Evolutionary conservation across 2,888 invertebrate species (phyloP), one percentile per base, ranked within the genome.

Genomic region (Ceratothoa steindachneri): DNA sequence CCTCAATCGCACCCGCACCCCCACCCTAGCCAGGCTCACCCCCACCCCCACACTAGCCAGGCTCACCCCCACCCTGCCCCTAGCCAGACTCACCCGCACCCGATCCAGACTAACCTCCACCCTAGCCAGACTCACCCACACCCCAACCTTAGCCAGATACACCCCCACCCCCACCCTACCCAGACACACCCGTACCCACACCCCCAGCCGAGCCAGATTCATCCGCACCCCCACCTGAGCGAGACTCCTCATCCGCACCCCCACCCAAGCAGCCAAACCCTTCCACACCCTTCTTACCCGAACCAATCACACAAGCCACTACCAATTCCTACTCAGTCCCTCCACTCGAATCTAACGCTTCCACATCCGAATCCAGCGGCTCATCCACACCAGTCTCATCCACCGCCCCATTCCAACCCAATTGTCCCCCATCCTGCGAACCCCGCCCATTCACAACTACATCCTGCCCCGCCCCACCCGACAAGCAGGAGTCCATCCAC

Each of bases 171-270:
- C 24, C 31, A n/a, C 15, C 31, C 31, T 2, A 19, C 31, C 5
- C 31, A 29, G 19, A n/a, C 27, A 4, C 51, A 69, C 24, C 52
- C 24, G 22, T 30, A 19, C 5, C 52, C 27, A 27, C 69, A 27
- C 28, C 24, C 30, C 1, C 51, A 53, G 9, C 69, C 51, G 12
- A 53, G 52, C 60, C n/a, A 60, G 9, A 22, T 7, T 60, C 60
- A n/a, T 19, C 60, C 60, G 9, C 60, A 60, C 7, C 30, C 27
- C 22, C 64, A 60, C 9, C 60, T 30, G 4, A 29, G 27, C n/a
- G 30, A 19, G 29, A 29, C 55, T 64, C 30, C 30, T 71, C 71
- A 53, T 71, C 70, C n/a, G 7, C 65, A 15, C 24, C 30, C 22
- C 15, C 41, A n/a, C 19, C 70, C 67, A 30, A 2, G 15, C 22